phyloP scores from a whole-genome alignment of 1,140 invertebrate genomes.

The Eciton burchellii region DNA sequence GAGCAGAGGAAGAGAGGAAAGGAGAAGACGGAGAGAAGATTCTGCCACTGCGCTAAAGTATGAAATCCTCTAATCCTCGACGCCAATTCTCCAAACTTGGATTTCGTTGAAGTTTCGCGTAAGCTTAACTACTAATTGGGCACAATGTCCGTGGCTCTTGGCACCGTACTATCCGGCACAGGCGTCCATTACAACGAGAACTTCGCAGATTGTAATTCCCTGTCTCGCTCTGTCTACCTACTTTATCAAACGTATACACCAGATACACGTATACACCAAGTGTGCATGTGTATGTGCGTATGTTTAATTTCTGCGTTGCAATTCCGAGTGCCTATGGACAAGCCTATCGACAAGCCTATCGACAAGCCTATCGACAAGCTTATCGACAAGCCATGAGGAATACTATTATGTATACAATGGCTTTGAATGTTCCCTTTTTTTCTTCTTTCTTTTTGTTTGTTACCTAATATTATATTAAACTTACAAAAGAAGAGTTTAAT shows the following conservation, averaged over 20 bases:
- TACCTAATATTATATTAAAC: too few relatives aligned
- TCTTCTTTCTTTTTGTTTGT: too few relatives aligned
- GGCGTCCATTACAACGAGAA: slow-evolving; percentile 69
- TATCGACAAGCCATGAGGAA: slow-evolving; percentile 9
- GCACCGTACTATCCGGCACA: slow-evolving; percentile 62
- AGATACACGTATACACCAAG: too few relatives aligned
- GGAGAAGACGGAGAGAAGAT: slow-evolving; percentile 2
- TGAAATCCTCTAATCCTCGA: slow-evolving; percentile 61
- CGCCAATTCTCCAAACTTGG: slow-evolving; percentile 65
- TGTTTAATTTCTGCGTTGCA: neutral
- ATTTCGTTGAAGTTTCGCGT: slow-evolving; percentile 71
- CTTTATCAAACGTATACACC: slow-evolving; percentile 17
- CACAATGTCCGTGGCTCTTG: slow-evolving; percentile 68
- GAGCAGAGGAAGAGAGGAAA: neutral
- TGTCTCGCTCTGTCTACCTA: slow-evolving; percentile 37
- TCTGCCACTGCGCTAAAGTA: slow-evolving; percentile 42
- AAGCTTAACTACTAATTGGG: slow-evolving; percentile 71
- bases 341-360: slow-evolving; percentile 15
- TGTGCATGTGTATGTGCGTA: neutral
- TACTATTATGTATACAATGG: neutral
- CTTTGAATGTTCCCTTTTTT: too few relatives aligned
- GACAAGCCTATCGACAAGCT: neutral
- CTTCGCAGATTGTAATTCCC: slow-evolving; percentile 72
- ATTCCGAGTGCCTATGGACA: neutral
- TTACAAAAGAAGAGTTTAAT: neutral